Conservation (phyloP, 2,888 invertebrate species). For the Hypomecis atomaria region DNA sequence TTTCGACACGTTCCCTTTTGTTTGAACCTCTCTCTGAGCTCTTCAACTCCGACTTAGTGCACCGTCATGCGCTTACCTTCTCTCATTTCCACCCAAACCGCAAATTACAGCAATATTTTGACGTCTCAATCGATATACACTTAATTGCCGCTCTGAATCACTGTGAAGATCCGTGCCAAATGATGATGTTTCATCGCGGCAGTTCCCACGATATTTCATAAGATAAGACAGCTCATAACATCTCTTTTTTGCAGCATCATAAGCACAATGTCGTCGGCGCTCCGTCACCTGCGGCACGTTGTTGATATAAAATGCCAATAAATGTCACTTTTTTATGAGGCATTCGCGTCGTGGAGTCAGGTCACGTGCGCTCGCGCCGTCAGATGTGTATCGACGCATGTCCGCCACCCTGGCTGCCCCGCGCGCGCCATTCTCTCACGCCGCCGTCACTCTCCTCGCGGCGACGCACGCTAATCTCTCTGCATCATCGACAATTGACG, state of each 20-base stretch:
- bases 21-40: constrained; percentile 59
- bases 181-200: constrained; percentile 59
- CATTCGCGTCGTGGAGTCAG: constrained; percentile 68
- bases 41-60: constrained; percentile 66
- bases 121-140: constrained; percentile 33
- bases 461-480: constrained; percentile 64
- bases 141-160: constrained; percentile 32
- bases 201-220: constrained; percentile 71
- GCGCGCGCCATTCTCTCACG: constrained; percentile 74
- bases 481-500: constrained; percentile 67
- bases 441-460: constrained; percentile 44
- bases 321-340: constrained; percentile 84
- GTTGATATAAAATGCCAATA: constrained; percentile 83
- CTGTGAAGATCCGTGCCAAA: constrained; percentile 49
- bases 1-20: constrained; percentile 78
- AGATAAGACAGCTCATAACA: constrained; percentile 65
- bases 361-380: constrained; percentile 77
- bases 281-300: constrained; percentile 75
- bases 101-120: constrained; percentile 48
- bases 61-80: constrained; percentile 50
- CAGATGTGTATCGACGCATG: constrained; percentile 76
- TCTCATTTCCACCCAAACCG: constrained; percentile 40
- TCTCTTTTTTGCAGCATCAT: constrained; percentile 77
- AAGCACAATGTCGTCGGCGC: constrained; percentile 69
- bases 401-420: constrained; percentile 68